These are phyloP conservation scores for Anhinga anhinga DNA, from an alignment of 2,113 vertebrate genomes.

Conservation along the genomic window DNA sequence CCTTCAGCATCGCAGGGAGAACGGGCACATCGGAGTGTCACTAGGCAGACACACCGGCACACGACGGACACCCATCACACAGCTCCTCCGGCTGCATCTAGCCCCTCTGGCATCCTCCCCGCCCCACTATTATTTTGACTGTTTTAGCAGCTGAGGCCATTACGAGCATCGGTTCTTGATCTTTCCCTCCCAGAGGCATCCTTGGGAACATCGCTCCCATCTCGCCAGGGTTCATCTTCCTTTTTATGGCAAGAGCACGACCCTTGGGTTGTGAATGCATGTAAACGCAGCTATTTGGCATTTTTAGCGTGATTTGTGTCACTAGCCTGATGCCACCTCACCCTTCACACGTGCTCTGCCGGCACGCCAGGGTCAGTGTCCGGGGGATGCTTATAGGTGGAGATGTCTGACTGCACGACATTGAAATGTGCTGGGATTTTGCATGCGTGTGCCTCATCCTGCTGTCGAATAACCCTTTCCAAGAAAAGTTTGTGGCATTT, in stretches of 20 bases:
- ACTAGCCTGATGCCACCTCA: constrained; percentile 8
- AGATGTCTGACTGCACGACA: neutral
- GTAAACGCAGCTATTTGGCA: constrained; percentile 24
- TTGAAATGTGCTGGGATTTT: neutral
- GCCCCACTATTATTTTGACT: constrained; percentile 2
- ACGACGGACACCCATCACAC: fast-evolving
- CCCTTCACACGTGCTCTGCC: neutral
- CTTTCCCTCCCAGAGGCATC: constrained; percentile 55
- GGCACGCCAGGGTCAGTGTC: neutral
- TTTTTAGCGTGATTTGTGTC: constrained; percentile 45
- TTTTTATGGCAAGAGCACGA: constrained; percentile 40
- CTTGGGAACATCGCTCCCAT: constrained; percentile 19
- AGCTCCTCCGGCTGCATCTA: neutral
- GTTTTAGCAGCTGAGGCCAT: constrained; percentile 20
- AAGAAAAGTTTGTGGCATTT: neutral
- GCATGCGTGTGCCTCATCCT: fast-evolving
- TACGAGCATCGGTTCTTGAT: constrained; percentile 25
- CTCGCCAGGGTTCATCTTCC: constrained; percentile 23
- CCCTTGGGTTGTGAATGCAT: neutral
- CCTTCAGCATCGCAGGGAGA: neutral
- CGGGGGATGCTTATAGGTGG: neutral
- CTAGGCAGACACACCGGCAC: neutral
- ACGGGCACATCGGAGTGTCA: neutral
- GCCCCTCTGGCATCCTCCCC: neutral
- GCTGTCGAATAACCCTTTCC: neutral